phyloP scores from a whole-genome alignment of 2,113 vertebrate genomes.

The Rhabdornis inornatus region DNA sequence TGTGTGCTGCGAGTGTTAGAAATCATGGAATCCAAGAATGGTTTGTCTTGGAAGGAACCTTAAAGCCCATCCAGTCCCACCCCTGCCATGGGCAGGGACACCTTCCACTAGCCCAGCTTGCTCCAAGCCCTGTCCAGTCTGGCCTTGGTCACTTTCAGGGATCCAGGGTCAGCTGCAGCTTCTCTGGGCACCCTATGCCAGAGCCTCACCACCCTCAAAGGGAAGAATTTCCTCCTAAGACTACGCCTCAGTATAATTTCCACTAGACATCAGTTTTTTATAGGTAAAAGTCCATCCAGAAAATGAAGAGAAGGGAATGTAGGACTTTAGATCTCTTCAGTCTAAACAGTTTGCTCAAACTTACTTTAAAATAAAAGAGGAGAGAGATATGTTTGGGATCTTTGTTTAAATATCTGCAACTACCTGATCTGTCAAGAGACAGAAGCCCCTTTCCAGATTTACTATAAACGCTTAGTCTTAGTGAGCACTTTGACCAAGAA shows the following conservation, averaged over 20 bases:
- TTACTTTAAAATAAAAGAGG: background rate
- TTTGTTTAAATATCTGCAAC: background rate
- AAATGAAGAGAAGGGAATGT: background rate
- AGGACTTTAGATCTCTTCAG: background rate
- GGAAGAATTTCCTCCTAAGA: background rate
- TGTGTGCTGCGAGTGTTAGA: background rate
- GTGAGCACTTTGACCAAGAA: background rate
- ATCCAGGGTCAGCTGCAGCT: background rate
- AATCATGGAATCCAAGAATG: background rate
- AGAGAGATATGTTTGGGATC: background rate
- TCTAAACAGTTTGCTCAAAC: background rate
- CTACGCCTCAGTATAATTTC: background rate
- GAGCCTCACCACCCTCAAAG: fast-evolving
- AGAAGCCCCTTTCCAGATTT: background rate
- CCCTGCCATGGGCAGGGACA: background rate
- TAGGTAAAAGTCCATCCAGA: background rate
- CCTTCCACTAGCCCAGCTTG: fast-evolving
- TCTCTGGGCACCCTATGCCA: background rate
- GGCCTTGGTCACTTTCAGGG: background rate
- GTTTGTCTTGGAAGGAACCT: background rate
- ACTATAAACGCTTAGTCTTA: background rate
- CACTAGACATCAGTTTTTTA: background rate
- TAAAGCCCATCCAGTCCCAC: fast-evolving
- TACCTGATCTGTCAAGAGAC: background rate
- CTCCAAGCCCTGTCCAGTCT: fast-evolving